Conservation (phyloP, 2,888 invertebrate species). For the Volucella bombylans region DNA sequence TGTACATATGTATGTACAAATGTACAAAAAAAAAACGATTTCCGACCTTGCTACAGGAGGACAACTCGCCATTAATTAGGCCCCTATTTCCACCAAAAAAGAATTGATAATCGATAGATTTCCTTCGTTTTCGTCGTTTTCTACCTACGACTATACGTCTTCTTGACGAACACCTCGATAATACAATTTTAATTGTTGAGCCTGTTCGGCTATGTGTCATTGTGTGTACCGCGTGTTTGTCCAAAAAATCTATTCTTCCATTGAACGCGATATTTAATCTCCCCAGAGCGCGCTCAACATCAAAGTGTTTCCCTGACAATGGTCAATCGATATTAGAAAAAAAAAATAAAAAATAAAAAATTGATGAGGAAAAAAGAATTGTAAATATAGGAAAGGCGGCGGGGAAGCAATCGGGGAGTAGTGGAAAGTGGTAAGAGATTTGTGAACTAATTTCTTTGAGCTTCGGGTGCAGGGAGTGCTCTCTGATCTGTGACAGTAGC, state of each 20-base stretch:
- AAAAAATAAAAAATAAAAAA: conserved; percentile 4
- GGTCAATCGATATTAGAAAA: conserved; percentile 55
- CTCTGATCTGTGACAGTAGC: conserved; percentile 55
- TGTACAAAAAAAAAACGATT: conserved; percentile 1
- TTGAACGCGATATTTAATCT: conserved; percentile 46
- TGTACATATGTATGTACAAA: too few species aligned
- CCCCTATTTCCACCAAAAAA: conserved; percentile 4
- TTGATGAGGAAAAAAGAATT: conserved; percentile 26
- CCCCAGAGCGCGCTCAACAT: conserved; percentile 56
- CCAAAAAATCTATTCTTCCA: conserved; percentile 54
- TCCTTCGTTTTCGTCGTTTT: conserved; percentile 18
- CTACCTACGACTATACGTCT: background rate
- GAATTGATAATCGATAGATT: conserved; percentile 44
- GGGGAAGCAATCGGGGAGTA: background rate
- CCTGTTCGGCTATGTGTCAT: conserved; percentile 42
- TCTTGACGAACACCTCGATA: conserved; percentile 16
- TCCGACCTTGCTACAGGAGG: conserved; percentile 40
- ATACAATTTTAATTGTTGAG: conserved; percentile 62
- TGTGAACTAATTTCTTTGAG: conserved; percentile 55
- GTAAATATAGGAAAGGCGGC: conserved; percentile 20
- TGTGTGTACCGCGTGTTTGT: conserved; percentile 47
- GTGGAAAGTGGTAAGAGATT: conserved; percentile 31
- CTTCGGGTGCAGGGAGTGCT: conserved; percentile 18
- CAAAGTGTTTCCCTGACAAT: conserved; percentile 58
- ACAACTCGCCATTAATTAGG: conserved; percentile 51